Conservation (phyloP, 2,888 invertebrate species). For the Nomada lathburiana region DNA sequence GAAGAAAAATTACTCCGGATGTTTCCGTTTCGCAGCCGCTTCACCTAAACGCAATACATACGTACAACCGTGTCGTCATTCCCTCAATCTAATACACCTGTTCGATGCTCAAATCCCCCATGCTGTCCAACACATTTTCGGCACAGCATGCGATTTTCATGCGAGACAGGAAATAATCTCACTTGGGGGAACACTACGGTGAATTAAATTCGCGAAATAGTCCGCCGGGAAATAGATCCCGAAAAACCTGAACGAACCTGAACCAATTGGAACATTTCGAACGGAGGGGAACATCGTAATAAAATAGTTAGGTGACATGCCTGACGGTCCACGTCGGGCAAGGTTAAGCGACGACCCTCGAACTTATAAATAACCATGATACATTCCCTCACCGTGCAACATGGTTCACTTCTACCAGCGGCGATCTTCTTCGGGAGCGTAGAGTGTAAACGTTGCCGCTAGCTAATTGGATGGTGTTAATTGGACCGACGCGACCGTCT, state of each 20-base stretch:
- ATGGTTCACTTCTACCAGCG: conserved; percentile 20
- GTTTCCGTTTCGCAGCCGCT: too few species aligned
- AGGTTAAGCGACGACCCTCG: conserved; percentile 82
- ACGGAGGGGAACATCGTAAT: conserved; percentile 58
- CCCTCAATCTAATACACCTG: not conserved
- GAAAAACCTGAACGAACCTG: conserved; percentile 56
- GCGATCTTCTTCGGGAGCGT: conserved; percentile 29
- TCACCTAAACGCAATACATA: too few species aligned
- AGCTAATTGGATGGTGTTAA: conserved; percentile 55
- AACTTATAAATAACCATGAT: conserved; percentile 80
- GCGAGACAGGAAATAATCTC: too few species aligned
- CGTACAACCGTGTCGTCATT: not conserved
- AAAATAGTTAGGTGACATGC: conserved; percentile 75
- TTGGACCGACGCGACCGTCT: conserved; percentile 36
- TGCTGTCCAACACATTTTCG: not conserved
- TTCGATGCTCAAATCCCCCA: not conserved
- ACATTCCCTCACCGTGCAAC: conserved; percentile 59
- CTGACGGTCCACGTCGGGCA: conserved; percentile 79
- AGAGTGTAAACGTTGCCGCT: conserved; percentile 11
- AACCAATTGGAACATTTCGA: conserved; percentile 70
- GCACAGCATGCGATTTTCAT: not conserved
- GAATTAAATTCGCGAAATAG: conserved; percentile 26
- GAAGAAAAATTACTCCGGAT: too few species aligned
- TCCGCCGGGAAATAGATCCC: conserved; percentile 12
- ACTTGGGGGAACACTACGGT: not conserved